A percentile compares a stretch with the other conserved stretches of the same genome.
Evolutionary conservation across 2,113 vertebrate genomes (phyloP).

Genomic region (Eolophus roseicapilla): DNA sequence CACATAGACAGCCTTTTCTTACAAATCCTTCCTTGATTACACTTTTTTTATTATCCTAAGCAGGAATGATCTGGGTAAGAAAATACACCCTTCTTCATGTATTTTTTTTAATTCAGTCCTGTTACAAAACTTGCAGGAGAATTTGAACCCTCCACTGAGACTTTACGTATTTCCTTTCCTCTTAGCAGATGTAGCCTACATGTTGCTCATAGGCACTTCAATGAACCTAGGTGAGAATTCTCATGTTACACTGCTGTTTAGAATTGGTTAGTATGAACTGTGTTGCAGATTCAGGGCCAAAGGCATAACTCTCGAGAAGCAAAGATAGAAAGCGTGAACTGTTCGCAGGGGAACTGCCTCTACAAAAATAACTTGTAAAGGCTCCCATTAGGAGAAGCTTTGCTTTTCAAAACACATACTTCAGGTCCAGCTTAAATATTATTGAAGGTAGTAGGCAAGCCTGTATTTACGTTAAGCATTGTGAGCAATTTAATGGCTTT

Average conservation of each 20-base stretch:
- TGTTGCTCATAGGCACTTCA: background rate
- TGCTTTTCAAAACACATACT: background rate
- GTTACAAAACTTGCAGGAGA: background rate
- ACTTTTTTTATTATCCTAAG: background rate
- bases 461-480: background rate
- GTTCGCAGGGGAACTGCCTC: background rate
- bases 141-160: background rate
- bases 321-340: background rate
- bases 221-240: background rate
- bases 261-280: background rate
- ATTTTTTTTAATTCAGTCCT: background rate
- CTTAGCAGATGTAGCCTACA: background rate
- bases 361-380: background rate
- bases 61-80: background rate
- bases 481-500: background rate
- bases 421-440: background rate
- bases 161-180: background rate
- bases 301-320: background rate
- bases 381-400: background rate
- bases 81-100: background rate
- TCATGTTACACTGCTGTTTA: background rate
- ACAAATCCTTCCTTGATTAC: background rate
- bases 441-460: background rate
- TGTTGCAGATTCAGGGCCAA: background rate
- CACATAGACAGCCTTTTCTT: background rate